A percentile compares a stretch with the other conserved stretches of the same genome.
These are phyloP conservation scores for Philereme transversata DNA, from an alignment of 2,888 invertebrate genomes.

Conservation along the genomic window DNA sequence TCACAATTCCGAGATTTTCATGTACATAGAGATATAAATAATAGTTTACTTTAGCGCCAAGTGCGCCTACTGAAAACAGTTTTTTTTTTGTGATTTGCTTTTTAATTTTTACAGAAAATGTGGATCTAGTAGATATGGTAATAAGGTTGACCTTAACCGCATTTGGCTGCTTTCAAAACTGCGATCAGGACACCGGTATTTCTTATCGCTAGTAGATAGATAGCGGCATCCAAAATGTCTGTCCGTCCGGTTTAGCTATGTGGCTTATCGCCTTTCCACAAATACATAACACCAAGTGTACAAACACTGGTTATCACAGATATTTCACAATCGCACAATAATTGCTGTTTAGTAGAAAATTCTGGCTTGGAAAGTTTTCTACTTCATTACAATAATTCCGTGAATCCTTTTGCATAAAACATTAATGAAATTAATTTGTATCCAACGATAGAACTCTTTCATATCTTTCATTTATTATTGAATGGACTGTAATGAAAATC, in stretches of 20 bases:
- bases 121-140: background rate
- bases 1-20: constrained; percentile 1
- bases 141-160: background rate
- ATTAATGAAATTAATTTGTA: background rate
- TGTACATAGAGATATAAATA: background rate
- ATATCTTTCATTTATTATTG: background rate
- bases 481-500: background rate
- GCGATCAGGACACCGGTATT: constrained; percentile 48
- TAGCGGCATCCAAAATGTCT: constrained; percentile 72
- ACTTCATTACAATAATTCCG: background rate
- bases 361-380: background rate
- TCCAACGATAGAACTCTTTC: background rate
- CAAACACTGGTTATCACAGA: constrained; percentile 76
- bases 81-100: too few species aligned
- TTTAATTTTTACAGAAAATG: too few species aligned
- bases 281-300: constrained; percentile 52
- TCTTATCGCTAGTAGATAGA: constrained; percentile 72
- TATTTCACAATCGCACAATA: constrained; percentile 66
- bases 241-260: constrained; percentile 48
- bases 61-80: too few species aligned
- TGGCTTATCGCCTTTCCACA: constrained; percentile 75
- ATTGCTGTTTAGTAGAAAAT: constrained; percentile 27
- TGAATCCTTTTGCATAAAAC: background rate
- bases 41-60: too few species aligned
- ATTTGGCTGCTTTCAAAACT: constrained; percentile 21